Base-by-base conservation (phyloP, 2,888 invertebrate genomes). In the Meloe dianella region DNA sequence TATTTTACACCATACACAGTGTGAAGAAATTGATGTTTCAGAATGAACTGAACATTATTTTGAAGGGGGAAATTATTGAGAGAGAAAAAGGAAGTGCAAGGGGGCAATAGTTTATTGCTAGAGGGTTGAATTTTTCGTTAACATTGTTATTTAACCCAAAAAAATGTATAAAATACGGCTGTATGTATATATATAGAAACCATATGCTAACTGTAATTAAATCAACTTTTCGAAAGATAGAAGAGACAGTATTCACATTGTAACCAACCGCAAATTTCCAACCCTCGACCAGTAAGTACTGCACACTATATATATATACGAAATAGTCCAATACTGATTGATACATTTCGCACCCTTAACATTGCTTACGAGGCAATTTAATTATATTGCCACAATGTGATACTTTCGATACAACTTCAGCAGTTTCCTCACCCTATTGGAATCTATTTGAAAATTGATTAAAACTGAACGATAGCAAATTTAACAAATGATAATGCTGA, bases 11-110 rank as follows among this genome's bases (percentile, higher is more conserved):
- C 74, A 20, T 41, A 41, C 22, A 71, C 76, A 69, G 78, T 77
- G 77, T 77, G 78, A 80, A 78, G 79, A 77, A 82, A 82, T 81
- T 81, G 82, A 82, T 82, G 82, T 82, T 77, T 80, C 77, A 81
- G 81, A 82, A 82, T 82, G 81, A 82, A 81, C 81, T 79, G 80
- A 81, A 78, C 81, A 80, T 81, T 76, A 77, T 17, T 41, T 41
- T 20, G 17, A 20, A 17, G 77, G 79, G 78, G 22, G 51, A 73
- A 74, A 76, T 79, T 80, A 80, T 80, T 77, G 78, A 73, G 47
- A 41, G 17, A 38, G 38, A 41, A 8, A 47, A 20, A 47, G 79
- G 78, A 79, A 79, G 74, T 74, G 69, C 66, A 60, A 73, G 72
- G 72, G 69, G 71, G 63, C 62, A 65, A 65, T 64, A 67, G 60